Percentiles rank a stretch among this genome's conserved stretches.
Evolutionary conservation across 1,140 invertebrate genomes (phyloP).

Genomic region (Euwallacea similis): DNA sequence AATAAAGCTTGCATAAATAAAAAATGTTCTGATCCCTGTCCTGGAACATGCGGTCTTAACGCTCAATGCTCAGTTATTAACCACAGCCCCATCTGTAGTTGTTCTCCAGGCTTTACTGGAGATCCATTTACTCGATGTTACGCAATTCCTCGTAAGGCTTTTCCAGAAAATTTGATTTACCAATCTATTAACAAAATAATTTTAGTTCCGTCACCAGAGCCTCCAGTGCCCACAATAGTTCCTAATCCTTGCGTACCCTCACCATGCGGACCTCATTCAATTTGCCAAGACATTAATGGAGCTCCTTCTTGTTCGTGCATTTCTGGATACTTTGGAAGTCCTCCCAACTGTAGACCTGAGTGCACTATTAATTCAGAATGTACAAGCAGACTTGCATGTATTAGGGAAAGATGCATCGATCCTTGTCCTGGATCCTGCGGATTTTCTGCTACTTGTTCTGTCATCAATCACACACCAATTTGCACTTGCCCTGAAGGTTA

Average conservation of each 20-base stretch:
- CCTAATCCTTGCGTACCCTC: slow-evolving; percentile 71
- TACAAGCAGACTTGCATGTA: slow-evolving; percentile 65
- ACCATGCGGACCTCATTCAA: slow-evolving; percentile 76
- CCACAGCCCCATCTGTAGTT: slow-evolving; percentile 72
- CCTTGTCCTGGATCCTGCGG: slow-evolving; percentile 76
- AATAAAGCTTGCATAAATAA: slow-evolving; percentile 70
- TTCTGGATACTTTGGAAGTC: slow-evolving; percentile 62
- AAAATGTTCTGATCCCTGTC: slow-evolving; percentile 76
- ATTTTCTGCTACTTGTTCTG: slow-evolving; percentile 66
- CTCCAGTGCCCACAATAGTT: slow-evolving; percentile 35
- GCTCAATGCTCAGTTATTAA: slow-evolving; percentile 70
- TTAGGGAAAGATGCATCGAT: slow-evolving; percentile 61
- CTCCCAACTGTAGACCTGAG: slow-evolving; percentile 70
- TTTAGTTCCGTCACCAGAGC: slow-evolving; percentile 43
- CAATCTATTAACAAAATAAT: slow-evolving; percentile 17
- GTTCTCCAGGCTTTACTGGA: slow-evolving; percentile 66
- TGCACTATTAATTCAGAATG: slow-evolving; percentile 67
- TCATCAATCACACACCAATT: slow-evolving; percentile 70
- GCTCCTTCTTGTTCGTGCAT: slow-evolving; percentile 66
- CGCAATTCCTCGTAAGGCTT: slow-evolving; percentile 56
- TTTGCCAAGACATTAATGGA: slow-evolving; percentile 63
- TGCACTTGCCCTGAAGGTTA: slow-evolving; percentile 71
- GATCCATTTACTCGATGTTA: slow-evolving; percentile 70
- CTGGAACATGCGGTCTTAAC: slow-evolving; percentile 71
- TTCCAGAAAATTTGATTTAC: background rate